Evolutionary conservation across 2,797 vertebrate species (phyloP).

Genomic region (Enteromius unitaeniatus): DNA sequence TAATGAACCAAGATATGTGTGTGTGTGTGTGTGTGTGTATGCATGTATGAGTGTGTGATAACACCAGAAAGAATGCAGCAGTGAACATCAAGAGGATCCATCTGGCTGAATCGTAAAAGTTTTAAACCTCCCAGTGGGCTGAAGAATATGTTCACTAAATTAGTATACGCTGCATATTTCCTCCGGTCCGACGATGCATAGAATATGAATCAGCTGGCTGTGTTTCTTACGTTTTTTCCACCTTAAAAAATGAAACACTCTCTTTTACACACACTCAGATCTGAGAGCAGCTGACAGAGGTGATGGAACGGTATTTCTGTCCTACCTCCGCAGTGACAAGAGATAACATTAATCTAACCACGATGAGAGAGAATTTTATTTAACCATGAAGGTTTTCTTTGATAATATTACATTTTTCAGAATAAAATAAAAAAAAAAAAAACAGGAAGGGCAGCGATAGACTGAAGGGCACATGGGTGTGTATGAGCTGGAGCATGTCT

Average conservation of each 20-base stretch:
- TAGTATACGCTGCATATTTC: constrained; percentile 53
- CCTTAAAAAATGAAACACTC: constrained; percentile 13
- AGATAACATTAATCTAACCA: constrained; percentile 23
- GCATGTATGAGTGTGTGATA: neutral
- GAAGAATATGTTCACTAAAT: constrained; percentile 53
- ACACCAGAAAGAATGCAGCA: neutral
- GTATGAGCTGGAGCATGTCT: constrained; percentile 13
- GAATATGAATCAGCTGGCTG: constrained; percentile 44
- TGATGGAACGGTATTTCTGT: constrained; percentile 37
- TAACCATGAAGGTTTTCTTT: constrained; percentile 43
- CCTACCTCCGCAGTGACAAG: neutral
- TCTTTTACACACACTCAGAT: constrained; percentile 16
- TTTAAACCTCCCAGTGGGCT: constrained; percentile 46
- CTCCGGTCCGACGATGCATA: constrained; percentile 18
- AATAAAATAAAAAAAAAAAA: constrained; percentile 27
- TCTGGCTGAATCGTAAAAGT: constrained; percentile 38
- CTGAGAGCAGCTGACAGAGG: constrained; percentile 41
- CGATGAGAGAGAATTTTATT: constrained; percentile 33
- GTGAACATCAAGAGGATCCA: constrained; percentile 45
- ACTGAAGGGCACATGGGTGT: neutral
- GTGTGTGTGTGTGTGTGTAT: neutral
- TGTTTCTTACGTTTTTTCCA: constrained; percentile 14
- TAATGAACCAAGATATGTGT: neutral
- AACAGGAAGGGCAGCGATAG: neutral
- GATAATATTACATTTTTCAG: constrained; percentile 53